These are phyloP conservation scores for Labeo catla DNA, from an alignment of 2,113 vertebrate species.

Conservation along the genomic window DNA sequence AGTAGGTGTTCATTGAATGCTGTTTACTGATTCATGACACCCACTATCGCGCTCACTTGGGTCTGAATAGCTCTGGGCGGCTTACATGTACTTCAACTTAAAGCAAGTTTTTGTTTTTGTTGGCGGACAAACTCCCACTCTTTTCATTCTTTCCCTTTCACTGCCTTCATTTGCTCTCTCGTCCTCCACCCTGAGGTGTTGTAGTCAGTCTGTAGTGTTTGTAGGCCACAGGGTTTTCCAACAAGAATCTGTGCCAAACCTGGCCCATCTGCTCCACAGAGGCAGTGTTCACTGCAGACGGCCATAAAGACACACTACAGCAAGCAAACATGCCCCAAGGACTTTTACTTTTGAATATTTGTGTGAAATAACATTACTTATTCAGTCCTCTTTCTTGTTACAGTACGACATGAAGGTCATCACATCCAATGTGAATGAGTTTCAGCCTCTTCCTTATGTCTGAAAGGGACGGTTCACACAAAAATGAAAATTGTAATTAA, in stretches of 20 bases:
- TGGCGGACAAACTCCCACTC: constrained; percentile 37
- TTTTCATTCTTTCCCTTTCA: constrained; percentile 4
- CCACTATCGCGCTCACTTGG: constrained; percentile 34
- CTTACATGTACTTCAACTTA: constrained; percentile 52
- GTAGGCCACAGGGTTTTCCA: constrained; percentile 37
- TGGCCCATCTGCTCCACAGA: constrained; percentile 43
- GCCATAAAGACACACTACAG: constrained; percentile 11
- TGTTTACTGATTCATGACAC: constrained; percentile 43
- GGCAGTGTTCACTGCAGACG: constrained; percentile 25
- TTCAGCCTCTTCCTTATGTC: background rate
- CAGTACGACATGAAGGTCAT: background rate
- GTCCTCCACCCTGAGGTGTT: constrained; percentile 21
- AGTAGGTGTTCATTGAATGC: constrained; percentile 36
- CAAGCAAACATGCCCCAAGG: background rate
- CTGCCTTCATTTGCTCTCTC: background rate
- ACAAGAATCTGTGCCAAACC: constrained; percentile 28
- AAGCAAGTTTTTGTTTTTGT: constrained; percentile 39
- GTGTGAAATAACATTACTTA: constrained; percentile 14
- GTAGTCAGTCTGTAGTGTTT: constrained; percentile 46
- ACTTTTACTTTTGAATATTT: constrained; percentile 7
- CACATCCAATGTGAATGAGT: background rate
- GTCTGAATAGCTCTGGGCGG: constrained; percentile 49
- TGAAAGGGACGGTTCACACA: background rate
- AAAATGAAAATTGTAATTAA: background rate
- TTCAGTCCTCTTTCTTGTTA: background rate